These are phyloP conservation scores for Sesamia inferens DNA, from an alignment of 2,888 invertebrate genomes.

Conservation along the genomic window DNA sequence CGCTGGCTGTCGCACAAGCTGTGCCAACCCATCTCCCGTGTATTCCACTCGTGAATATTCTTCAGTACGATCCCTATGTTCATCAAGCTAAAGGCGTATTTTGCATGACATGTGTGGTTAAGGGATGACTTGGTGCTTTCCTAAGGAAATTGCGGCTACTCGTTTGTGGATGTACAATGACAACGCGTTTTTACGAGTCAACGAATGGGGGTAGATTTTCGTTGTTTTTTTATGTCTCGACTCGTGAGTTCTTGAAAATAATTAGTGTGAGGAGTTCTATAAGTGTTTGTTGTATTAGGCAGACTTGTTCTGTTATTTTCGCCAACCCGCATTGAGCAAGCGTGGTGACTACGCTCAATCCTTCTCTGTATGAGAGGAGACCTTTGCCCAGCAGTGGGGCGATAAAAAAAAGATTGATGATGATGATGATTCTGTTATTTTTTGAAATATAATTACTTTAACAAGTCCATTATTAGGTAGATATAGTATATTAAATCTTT, in stretches of 20 bases:
- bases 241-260: conserved; percentile 53
- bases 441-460: too few species aligned
- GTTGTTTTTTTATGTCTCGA: conserved; percentile 56
- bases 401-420: too few species aligned
- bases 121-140: conserved; percentile 81
- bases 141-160: conserved; percentile 86
- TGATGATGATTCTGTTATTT: too few species aligned
- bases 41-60: conserved; percentile 72
- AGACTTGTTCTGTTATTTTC: background rate
- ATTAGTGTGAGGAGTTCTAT: conserved; percentile 36
- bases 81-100: conserved; percentile 75
- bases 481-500: background rate
- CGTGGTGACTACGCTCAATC: too few species aligned
- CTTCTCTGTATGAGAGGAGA: too few species aligned
- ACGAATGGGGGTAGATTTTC: conserved; percentile 63
- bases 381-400: too few species aligned
- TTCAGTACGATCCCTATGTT: conserved; percentile 76
- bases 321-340: too few species aligned
- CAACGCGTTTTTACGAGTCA: conserved; percentile 79
- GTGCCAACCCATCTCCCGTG: conserved; percentile 62
- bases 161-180: conserved; percentile 83
- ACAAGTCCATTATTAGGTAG: too few species aligned
- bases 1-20: conserved; percentile 39
- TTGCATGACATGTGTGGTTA: conserved; percentile 85
- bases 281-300: background rate